phyloP scores from a whole-genome alignment of 2,113 vertebrate genomes.

The Quiscalus mexicanus region DNA sequence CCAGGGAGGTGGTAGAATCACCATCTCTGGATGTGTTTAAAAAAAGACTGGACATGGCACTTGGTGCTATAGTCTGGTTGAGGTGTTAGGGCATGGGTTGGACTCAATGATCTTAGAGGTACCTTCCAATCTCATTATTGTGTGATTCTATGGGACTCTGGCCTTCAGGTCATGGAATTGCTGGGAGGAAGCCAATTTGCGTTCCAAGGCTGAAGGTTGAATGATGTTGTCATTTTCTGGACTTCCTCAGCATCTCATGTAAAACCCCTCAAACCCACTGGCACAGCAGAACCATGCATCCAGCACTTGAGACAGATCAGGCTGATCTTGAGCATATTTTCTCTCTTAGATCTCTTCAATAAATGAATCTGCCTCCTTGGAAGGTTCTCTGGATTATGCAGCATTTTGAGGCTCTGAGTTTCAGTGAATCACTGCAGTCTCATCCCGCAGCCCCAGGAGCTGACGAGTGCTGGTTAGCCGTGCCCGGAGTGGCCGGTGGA shows the following conservation, averaged over 20 bases:
- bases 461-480: no score
- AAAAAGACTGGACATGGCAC: no score
- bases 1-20: no score
- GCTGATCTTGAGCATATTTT: neutral
- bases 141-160: no score
- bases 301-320: neutral
- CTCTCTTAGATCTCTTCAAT: neutral
- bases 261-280: neutral
- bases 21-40: no score
- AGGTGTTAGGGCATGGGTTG: no score
- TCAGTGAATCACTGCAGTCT: neutral
- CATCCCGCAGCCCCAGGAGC: no score
- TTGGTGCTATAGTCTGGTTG: no score
- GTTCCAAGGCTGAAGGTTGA: neutral
- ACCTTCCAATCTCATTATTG: no score
- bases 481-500: no score
- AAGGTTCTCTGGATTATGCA: neutral
- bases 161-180: neutral
- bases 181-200: neutral
- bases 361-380: neutral
- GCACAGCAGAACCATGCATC: neutral
- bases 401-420: neutral
- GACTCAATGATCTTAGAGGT: no score
- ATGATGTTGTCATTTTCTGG: neutral
- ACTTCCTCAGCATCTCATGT: neutral